Evolutionary conservation across 1,140 invertebrate genomes (phyloP).

Genomic region (Calephelis virginiensis): DNA sequence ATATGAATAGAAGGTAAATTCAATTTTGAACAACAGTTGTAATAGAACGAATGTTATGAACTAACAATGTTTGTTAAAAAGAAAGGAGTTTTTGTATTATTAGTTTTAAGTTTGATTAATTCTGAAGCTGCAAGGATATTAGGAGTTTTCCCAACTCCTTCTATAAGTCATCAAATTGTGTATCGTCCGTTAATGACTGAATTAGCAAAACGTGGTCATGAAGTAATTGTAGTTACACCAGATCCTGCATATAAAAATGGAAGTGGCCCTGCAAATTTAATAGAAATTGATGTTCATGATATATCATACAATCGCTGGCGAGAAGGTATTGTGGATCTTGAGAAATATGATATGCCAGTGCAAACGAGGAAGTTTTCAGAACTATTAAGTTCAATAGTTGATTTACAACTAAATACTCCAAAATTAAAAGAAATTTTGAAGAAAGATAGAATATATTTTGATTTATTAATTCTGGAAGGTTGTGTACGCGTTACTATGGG

Average conservation of each 20-base stretch:
- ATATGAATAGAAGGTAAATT: too few species aligned
- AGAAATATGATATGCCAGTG: not conserved
- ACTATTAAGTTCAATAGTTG: not conserved
- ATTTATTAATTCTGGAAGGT: slow-evolving; percentile 18
- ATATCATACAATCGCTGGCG: slow-evolving; percentile 36
- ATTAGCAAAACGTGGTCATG: slow-evolving; percentile 70
- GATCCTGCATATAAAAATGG: slow-evolving; percentile 43
- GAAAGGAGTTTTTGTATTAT: not conserved
- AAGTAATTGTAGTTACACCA: slow-evolving; percentile 59
- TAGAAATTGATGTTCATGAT: slow-evolving; percentile 45
- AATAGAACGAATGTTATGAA: not conserved
- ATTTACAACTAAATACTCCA: slow-evolving; percentile 14
- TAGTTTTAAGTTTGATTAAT: slow-evolving; percentile 2
- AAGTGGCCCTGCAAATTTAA: slow-evolving; percentile 37
- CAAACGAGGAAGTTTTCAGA: not conserved
- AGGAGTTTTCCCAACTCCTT: slow-evolving; percentile 65
- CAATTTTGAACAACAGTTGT: too few species aligned
- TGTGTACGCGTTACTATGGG: not conserved
- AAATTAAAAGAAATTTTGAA: slow-evolving; percentile 1
- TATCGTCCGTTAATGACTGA: slow-evolving; percentile 60
- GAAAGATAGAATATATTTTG: slow-evolving; percentile 15
- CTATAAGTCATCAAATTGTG: slow-evolving; percentile 79
- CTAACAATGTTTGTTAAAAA: not conserved
- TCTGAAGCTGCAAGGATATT: slow-evolving; percentile 65
- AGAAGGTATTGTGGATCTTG: not conserved